Percentiles rank a stretch among this genome's conserved stretches.
These are phyloP conservation scores for Phylloscopus whistleri DNA, from an alignment of 2,113 vertebrate species.

Conservation along the genomic window DNA sequence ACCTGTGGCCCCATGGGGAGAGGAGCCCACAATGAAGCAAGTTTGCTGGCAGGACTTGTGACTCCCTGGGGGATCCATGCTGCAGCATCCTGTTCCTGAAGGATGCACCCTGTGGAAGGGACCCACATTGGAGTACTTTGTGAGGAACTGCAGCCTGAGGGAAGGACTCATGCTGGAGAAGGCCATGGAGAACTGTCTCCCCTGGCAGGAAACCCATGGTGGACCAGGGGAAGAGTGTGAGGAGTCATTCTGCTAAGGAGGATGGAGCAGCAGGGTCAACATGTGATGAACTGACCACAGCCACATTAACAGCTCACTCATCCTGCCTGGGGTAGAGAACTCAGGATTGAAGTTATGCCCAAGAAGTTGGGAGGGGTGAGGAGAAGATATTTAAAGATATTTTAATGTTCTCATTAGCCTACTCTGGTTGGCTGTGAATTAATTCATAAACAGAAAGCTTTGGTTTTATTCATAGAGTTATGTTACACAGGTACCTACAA, in stretches of 20 bases:
- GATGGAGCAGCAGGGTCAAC: not conserved
- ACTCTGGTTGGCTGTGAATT: not conserved
- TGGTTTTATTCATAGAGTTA: not conserved
- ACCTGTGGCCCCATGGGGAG: not conserved
- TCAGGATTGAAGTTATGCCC: not conserved
- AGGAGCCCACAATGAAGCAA: not conserved
- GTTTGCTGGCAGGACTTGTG: not conserved
- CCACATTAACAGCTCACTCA: not conserved
- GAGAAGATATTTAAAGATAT: not conserved
- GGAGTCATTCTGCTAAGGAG: not conserved
- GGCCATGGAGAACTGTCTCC: not conserved
- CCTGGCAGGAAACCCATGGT: not conserved
- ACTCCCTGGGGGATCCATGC: accelerated
- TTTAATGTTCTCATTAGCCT: not conserved
- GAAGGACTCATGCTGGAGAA: not conserved
- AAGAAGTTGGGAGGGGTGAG: not conserved
- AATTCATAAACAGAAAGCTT: not conserved
- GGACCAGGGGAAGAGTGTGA: not conserved
- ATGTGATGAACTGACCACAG: not conserved
- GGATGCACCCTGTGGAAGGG: not conserved
- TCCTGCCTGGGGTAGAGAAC: not conserved
- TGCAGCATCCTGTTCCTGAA: not conserved
- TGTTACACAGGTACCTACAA: not conserved
- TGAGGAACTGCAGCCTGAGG: not conserved
- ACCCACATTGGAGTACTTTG: accelerated